Conservation (phyloP, 2,888 invertebrate genomes). For the Cantharis nigra region DNA sequence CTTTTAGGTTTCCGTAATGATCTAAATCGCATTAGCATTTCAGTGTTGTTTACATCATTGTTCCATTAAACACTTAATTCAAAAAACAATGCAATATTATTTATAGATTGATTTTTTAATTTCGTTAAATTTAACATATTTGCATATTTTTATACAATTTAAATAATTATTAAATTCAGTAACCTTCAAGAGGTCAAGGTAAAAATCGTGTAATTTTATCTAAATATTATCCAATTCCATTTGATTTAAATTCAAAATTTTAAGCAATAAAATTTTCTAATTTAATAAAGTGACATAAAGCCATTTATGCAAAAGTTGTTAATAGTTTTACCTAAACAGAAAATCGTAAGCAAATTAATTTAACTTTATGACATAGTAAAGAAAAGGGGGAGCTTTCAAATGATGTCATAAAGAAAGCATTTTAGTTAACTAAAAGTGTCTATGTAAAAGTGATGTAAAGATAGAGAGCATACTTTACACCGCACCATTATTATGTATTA, state of each 20-base stretch:
- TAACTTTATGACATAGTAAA: slow-evolving; percentile 2
- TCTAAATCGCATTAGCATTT: slow-evolving; percentile 20
- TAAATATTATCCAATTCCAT: neutral
- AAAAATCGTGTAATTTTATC: neutral
- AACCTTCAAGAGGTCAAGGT: neutral
- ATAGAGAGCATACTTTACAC: neutral
- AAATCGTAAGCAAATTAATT: slow-evolving; percentile 1
- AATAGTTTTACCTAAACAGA: neutral
- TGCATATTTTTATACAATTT: neutral
- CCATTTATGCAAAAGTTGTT: neutral
- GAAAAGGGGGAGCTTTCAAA: neutral
- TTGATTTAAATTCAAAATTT: neutral
- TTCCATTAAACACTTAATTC: neutral
- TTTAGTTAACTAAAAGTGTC: neutral
- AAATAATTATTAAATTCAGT: neutral
- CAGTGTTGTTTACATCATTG: slow-evolving; percentile 14
- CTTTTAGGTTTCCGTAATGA: slow-evolving; percentile 25
- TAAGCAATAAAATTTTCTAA: neutral
- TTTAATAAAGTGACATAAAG: neutral
- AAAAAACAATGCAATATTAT: neutral
- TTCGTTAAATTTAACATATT: neutral
- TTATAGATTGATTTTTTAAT: neutral
- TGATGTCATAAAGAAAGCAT: neutral
- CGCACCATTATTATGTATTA: neutral
- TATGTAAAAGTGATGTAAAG: neutral